Percentiles rank a stretch among this genome's conserved stretches.
These are phyloP conservation scores for Hydrozoanthus gracilis DNA, from an alignment of 92 coral and sea anemone species.

Conservation along the genomic window DNA sequence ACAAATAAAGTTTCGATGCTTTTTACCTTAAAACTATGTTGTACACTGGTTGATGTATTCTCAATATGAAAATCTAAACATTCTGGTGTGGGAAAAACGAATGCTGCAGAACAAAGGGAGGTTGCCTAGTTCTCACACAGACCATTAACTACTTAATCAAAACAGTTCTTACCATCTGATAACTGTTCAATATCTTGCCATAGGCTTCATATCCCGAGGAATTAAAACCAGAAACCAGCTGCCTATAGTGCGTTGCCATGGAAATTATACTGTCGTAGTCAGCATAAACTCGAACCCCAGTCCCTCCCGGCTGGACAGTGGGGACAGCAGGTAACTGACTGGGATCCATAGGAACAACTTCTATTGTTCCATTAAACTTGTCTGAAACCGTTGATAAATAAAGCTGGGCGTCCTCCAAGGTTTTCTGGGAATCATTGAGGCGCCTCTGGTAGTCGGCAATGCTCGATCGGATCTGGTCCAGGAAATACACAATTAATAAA, in stretches of 20 bases:
- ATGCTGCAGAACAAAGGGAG: no score
- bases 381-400: constrained; percentile 67
- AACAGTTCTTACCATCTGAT: constrained; percentile 65
- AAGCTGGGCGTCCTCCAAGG: constrained; percentile 65
- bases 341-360: constrained; percentile 57
- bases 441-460: constrained; percentile 62
- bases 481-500: neutral
- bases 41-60: no score
- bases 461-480: constrained; percentile 69
- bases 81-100: no score
- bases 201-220: constrained; percentile 71
- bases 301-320: constrained; percentile 54
- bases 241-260: constrained; percentile 76
- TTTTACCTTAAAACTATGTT: no score
- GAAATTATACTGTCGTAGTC: constrained; percentile 77
- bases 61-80: no score
- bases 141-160: neutral
- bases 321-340: constrained; percentile 58
- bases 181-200: constrained; percentile 65
- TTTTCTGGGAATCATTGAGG: constrained; percentile 64
- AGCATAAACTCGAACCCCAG: constrained; percentile 69
- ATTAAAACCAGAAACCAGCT: constrained; percentile 52
- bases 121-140: no score
- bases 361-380: constrained; percentile 89
- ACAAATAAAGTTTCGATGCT: no score